These are phyloP conservation scores for Halcyon badia DNA, from an alignment of 2,797 vertebrate species.

Conservation along the genomic window DNA sequence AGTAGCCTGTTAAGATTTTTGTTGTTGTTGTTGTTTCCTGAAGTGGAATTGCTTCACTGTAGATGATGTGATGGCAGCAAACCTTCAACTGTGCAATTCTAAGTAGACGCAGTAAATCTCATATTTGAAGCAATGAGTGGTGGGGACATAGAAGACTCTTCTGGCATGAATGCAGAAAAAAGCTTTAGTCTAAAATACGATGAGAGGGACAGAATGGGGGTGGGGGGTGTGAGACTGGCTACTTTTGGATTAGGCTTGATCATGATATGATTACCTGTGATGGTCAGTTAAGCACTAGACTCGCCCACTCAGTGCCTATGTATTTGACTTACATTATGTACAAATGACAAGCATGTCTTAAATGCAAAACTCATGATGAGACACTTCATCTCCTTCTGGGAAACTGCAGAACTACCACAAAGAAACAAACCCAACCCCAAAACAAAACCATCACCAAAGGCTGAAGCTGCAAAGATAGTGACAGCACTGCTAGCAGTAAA, in stretches of 20 bases:
- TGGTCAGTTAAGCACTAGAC: background rate
- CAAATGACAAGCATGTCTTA: constrained; percentile 14
- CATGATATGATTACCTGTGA: background rate
- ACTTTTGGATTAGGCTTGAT: background rate
- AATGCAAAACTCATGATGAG: background rate
- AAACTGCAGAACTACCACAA: background rate
- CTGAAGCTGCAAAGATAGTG: background rate
- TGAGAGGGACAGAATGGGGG: background rate
- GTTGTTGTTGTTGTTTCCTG: background rate
- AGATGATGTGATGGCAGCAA: background rate
- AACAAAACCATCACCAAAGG: background rate
- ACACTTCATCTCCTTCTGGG: background rate
- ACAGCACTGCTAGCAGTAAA: background rate
- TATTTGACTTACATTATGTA: background rate
- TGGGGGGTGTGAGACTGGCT: background rate
- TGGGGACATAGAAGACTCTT: background rate
- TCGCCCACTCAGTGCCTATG: background rate
- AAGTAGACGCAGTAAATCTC: background rate
- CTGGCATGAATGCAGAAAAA: background rate
- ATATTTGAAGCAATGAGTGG: background rate
- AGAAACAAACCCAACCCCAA: background rate
- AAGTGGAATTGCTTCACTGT: background rate
- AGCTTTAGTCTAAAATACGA: background rate
- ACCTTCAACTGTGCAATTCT: background rate
- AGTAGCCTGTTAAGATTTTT: background rate